phyloP scores from a whole-genome alignment of 2,888 invertebrate species.

The Anorthoa munda region DNA sequence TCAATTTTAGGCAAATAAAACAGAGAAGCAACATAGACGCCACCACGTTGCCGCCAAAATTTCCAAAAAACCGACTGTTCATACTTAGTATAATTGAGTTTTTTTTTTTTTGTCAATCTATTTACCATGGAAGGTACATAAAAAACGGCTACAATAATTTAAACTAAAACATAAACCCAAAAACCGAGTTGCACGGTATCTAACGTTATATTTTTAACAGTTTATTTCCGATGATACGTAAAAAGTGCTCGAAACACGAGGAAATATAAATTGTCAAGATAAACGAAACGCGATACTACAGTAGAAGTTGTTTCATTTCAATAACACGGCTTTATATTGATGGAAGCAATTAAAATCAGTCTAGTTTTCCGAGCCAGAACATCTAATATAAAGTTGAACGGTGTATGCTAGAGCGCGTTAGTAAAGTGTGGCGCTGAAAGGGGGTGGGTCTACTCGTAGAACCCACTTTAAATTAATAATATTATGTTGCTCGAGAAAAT shows the following conservation, averaged over 20 bases:
- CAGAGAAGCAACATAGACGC: too few species aligned
- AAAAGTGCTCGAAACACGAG: conserved; percentile 51
- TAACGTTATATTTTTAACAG: conserved; percentile 35
- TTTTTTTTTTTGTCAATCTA: too few species aligned
- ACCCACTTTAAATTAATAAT: conserved; percentile 69
- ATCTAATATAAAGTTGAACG: conserved; percentile 51
- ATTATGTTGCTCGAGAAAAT: conserved; percentile 63
- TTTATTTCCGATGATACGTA: conserved; percentile 44
- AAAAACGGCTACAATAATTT: conserved; percentile 9
- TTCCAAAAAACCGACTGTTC: too few species aligned
- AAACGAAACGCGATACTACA: conserved; percentile 60
- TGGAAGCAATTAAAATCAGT: conserved; percentile 63
- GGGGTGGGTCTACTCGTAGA: conserved; percentile 73
- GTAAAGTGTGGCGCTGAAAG: conserved; percentile 76
- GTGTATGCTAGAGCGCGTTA: conserved; percentile 32
- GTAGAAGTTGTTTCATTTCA: conserved; percentile 63
- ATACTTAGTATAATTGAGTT: too few species aligned
- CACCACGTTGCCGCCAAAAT: too few species aligned
- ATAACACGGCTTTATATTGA: conserved; percentile 60
- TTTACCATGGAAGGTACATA: neutral
- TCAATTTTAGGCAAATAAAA: too few species aligned
- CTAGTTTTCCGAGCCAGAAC: conserved; percentile 57
- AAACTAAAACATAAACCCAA: conserved; percentile 9
- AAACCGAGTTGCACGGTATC: conserved; percentile 16
- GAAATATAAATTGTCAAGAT: conserved; percentile 63